A percentile compares a stretch with the other conserved stretches of the same genome.
Conservation (phyloP, 1,140 invertebrate species). For the Drosophila nebulosa region DNA sequence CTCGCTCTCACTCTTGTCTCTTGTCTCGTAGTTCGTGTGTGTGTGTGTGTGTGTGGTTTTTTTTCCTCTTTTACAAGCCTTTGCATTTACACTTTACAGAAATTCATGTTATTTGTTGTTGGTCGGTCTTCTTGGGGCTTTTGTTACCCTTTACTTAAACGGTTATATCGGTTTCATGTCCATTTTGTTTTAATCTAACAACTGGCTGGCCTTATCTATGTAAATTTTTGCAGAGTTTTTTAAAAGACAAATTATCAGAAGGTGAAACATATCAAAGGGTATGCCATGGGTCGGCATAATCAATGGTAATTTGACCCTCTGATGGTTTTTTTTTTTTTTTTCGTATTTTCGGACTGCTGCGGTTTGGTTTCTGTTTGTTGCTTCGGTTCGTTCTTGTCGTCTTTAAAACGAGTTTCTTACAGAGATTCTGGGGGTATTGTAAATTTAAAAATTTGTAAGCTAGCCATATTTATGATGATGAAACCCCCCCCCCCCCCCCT, state of each 20-base stretch:
- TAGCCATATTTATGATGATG: constrained; percentile 68
- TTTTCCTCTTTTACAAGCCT: constrained; percentile 1
- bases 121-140: neutral
- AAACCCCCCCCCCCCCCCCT: constrained; percentile 22
- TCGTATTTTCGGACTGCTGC: constrained; percentile 12
- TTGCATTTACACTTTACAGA: constrained; percentile 5
- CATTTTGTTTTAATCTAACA: neutral
- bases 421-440: constrained; percentile 20
- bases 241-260: too few species aligned
- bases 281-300: neutral
- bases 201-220: too few species aligned
- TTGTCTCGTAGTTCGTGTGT: constrained; percentile 8
- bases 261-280: neutral
- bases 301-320: neutral
- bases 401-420: constrained; percentile 37
- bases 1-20: neutral
- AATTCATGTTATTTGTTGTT: neutral
- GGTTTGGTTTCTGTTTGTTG: constrained; percentile 15
- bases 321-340: constrained; percentile 13
- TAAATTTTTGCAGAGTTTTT: too few species aligned
- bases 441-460: constrained; percentile 54
- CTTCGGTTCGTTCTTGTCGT: constrained; percentile 16
- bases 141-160: neutral
- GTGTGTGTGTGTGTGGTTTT: neutral
- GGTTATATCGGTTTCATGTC: neutral